These are phyloP conservation scores for Melanerpes formicivorus DNA, from an alignment of 2,113 vertebrate genomes.

Conservation along the genomic window DNA sequence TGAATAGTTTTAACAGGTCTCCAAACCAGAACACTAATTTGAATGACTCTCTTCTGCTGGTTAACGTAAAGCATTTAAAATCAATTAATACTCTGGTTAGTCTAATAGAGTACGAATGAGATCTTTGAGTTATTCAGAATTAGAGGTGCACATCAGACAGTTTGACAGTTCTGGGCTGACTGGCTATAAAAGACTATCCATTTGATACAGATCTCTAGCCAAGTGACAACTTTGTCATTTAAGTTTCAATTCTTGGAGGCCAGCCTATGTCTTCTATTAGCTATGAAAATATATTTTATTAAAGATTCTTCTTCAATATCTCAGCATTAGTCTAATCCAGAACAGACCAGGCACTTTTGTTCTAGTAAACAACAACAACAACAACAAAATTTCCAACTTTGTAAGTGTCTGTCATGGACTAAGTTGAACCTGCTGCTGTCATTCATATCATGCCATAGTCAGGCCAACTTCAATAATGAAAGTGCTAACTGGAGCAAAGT, in stretches of 20 bases:
- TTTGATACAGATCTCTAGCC: neutral
- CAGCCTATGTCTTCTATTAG: neutral
- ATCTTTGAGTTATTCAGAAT: neutral
- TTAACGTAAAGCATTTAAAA: neutral
- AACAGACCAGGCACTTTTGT: neutral
- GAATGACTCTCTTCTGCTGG: neutral
- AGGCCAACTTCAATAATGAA: too few species aligned
- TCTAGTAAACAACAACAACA: neutral
- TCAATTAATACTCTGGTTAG: neutral
- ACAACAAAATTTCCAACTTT: neutral
- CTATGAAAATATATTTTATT: neutral
- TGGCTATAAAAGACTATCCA: neutral
- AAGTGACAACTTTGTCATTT: neutral
- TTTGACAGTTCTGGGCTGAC: neutral
- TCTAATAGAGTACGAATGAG: neutral
- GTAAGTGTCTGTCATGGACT: neutral
- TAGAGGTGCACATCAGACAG: neutral
- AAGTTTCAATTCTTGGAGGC: neutral
- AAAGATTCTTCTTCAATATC: neutral
- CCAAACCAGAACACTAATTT: neutral
- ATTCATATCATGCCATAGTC: too few species aligned
- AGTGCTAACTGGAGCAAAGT: too few species aligned
- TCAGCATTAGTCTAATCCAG: neutral
- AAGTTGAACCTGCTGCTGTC: too few species aligned
- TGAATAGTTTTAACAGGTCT: neutral